Evolutionary conservation across 2,113 vertebrate genomes (phyloP).

Genomic region (Nesospiza acunhae): DNA sequence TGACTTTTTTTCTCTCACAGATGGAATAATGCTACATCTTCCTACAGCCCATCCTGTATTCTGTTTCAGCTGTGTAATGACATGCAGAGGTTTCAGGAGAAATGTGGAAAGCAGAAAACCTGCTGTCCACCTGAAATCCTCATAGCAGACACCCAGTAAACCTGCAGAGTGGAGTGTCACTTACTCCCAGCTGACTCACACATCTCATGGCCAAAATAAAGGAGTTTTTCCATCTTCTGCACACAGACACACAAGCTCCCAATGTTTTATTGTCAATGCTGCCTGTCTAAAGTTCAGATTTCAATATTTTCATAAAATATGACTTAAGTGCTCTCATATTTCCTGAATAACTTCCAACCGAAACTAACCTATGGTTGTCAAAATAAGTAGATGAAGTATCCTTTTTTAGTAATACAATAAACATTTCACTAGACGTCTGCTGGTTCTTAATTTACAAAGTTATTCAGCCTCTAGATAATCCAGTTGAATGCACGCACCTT

Average conservation of each 20-base stretch:
- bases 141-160: not conserved
- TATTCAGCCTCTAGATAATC: not conserved
- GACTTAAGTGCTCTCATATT: not conserved
- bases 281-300: not conserved
- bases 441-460: not conserved
- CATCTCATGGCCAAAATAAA: not conserved
- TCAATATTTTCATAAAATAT: constrained; percentile 5
- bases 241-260: not conserved
- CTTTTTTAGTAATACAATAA: not conserved
- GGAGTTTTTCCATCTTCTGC: not conserved
- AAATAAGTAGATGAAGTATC: not conserved
- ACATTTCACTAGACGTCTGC: not conserved
- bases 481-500: not conserved
- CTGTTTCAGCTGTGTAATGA: not conserved
- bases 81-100: constrained; percentile 7
- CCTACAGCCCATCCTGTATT: not conserved
- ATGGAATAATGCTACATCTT: constrained; percentile 13
- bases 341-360: not conserved
- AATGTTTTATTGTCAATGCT: not conserved
- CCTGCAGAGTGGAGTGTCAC: not conserved
- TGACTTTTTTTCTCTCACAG: not conserved
- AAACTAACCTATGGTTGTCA: not conserved
- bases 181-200: not conserved
- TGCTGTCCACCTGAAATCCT: not conserved
- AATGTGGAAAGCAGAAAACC: constrained; percentile 10